A percentile compares a stretch with the other conserved stretches of the same genome.
Conservation (phyloP, 1,140 invertebrate species). For the Oryctes rhinoceros region DNA sequence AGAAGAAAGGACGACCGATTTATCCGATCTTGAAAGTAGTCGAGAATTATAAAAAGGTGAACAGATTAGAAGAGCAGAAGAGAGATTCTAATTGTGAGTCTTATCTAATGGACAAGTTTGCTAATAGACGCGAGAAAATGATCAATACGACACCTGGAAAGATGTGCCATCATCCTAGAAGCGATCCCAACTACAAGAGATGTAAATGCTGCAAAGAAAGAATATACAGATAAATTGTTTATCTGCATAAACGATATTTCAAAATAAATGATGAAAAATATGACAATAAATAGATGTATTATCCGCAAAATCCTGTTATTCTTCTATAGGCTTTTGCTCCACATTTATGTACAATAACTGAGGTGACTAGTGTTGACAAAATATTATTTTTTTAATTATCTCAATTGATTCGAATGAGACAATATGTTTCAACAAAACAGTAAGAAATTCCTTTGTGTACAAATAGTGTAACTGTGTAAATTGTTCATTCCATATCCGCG, state of each 20-base stretch:
- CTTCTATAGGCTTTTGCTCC: too few relatives aligned
- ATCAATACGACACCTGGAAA: constrained; percentile 30
- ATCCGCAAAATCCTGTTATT: too few relatives aligned
- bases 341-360: too few relatives aligned
- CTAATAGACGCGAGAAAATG: not conserved
- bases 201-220: constrained; percentile 12
- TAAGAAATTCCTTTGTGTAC: too few relatives aligned
- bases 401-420: too few relatives aligned
- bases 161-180: constrained; percentile 11
- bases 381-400: too few relatives aligned
- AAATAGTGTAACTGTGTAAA: too few relatives aligned
- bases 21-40: constrained; percentile 56
- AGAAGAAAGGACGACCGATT: constrained; percentile 52
- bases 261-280: too few relatives aligned
- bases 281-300: too few relatives aligned
- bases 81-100: not conserved
- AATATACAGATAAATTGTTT: not conserved
- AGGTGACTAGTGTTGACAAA: too few relatives aligned
- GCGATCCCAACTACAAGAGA: constrained; percentile 17
- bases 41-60: constrained; percentile 1
- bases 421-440: too few relatives aligned
- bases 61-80: not conserved
- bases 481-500: too few relatives aligned
- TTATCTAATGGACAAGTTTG: not conserved
- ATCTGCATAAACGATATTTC: not conserved